A percentile compares a stretch with the other conserved stretches of the same genome.
phyloP scores from a whole-genome alignment of 1,140 invertebrate genomes.

The Cotesia vestalis region DNA sequence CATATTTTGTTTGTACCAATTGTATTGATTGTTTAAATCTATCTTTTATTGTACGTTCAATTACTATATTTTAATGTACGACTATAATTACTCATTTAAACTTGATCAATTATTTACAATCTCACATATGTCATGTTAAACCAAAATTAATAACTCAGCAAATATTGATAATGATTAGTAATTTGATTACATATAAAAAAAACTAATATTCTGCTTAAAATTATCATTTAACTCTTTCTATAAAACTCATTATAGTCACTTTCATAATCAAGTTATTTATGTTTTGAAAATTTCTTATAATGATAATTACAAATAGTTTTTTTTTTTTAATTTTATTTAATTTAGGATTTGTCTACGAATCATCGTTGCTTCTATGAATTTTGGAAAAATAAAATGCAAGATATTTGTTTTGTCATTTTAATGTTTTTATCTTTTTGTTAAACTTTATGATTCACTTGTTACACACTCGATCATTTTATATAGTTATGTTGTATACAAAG shows the following conservation, averaged over 20 bases:
- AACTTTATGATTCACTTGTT: conserved; percentile 43
- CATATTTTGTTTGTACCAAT: conserved; percentile 31
- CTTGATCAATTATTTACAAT: conserved; percentile 27
- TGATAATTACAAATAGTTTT: neutral
- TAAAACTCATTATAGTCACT: neutral
- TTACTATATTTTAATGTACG: neutral
- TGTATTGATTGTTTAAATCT: neutral
- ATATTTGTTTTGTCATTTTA: conserved; percentile 46
- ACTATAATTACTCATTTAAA: neutral
- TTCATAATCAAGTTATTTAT: neutral
- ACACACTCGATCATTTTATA: conserved; percentile 39
- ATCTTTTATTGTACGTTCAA: neutral
- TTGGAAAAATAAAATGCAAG: conserved; percentile 53
- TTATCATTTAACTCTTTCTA: neutral
- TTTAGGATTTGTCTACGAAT: conserved; percentile 14
- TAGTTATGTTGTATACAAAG: conserved; percentile 49
- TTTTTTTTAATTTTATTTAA: neutral
- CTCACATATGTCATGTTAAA: neutral
- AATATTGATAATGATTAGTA: neutral
- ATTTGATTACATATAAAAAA: conserved; percentile 1
- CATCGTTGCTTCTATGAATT: conserved; percentile 22
- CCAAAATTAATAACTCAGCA: neutral
- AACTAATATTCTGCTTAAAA: neutral
- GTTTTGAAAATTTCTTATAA: neutral
- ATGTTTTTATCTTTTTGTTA: conserved; percentile 18